Evolutionary conservation across 2,888 invertebrate genomes (phyloP).

Genomic region (Catocala fraxini): DNA sequence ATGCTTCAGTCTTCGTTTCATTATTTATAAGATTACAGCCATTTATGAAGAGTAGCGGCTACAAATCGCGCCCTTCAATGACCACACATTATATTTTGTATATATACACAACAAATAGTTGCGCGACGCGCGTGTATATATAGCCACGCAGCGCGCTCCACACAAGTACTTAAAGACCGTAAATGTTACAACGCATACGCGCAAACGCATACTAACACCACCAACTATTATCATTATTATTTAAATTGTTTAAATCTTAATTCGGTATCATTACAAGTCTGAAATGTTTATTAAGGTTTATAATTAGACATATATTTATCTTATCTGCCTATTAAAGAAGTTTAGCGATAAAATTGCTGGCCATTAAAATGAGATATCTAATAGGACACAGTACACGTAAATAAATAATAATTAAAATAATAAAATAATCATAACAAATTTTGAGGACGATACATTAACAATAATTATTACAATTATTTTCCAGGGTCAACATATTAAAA

Average conservation of each 20-base stretch:
- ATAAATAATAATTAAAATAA: slow-evolving; percentile 15
- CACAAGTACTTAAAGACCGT: slow-evolving; percentile 26
- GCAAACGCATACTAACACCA: slow-evolving; percentile 43
- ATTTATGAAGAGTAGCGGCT: slow-evolving; percentile 70
- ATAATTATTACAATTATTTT: slow-evolving; percentile 12
- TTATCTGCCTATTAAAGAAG: slow-evolving; percentile 62
- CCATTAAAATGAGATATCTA: slow-evolving; percentile 64
- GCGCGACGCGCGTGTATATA: slow-evolving; percentile 38
- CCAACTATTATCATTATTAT: slow-evolving; percentile 36
- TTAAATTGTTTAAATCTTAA: slow-evolving; percentile 53
- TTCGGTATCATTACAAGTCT: slow-evolving; percentile 61
- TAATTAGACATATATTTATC: slow-evolving; percentile 56
- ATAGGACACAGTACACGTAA: slow-evolving; percentile 52
- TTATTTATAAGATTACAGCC: slow-evolving; percentile 80
- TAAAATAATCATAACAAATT: slow-evolving; percentile 30
- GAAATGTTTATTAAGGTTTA: slow-evolving; percentile 53
- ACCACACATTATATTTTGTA: slow-evolving; percentile 64
- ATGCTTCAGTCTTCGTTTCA: slow-evolving; percentile 86
- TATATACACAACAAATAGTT: slow-evolving; percentile 61
- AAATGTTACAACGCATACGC: slow-evolving; percentile 35
- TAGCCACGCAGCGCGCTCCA: slow-evolving; percentile 20
- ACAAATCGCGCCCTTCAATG: slow-evolving; percentile 65
- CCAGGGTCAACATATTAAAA: slow-evolving; percentile 16
- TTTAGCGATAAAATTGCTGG: slow-evolving; percentile 69
- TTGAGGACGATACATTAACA: slow-evolving; percentile 29